Evolutionary conservation across 2,888 invertebrate species (phyloP).

Genomic region (Euclidia mi): DNA sequence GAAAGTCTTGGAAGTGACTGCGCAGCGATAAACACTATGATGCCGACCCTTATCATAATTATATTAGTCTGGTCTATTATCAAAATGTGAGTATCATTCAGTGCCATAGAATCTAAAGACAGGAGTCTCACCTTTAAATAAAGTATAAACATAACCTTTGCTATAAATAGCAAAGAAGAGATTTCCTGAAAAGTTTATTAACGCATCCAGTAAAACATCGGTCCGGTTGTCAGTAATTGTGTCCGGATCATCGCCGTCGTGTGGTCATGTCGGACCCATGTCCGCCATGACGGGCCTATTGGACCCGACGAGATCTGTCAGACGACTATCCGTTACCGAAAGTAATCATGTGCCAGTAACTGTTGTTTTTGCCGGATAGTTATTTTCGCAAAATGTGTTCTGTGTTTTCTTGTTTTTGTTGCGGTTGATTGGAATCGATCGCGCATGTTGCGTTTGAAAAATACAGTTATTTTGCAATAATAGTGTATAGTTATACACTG

Average conservation of each 20-base stretch:
- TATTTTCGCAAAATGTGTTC: conserved; percentile 1
- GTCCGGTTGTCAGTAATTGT: conserved; percentile 45
- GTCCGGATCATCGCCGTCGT: conserved; percentile 26
- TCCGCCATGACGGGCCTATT: conserved; percentile 40
- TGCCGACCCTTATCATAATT: too few species aligned
- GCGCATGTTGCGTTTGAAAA: too few species aligned
- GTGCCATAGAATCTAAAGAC: too few species aligned
- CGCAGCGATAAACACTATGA: too few species aligned
- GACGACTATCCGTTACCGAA: conserved; percentile 35
- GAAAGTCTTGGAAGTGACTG: too few species aligned
- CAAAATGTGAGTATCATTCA: too few species aligned
- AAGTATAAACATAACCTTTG: too few species aligned
- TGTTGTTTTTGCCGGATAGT: conserved; percentile 2
- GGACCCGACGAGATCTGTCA: conserved; percentile 49
- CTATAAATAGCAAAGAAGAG: too few species aligned
- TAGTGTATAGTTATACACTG: too few species aligned
- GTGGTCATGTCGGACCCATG: conserved; percentile 43
- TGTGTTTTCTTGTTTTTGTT: background rate
- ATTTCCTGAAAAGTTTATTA: conserved; percentile 15
- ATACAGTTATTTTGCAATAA: too few species aligned
- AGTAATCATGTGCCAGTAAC: conserved; percentile 45
- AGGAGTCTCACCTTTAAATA: too few species aligned
- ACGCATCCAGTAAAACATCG: conserved; percentile 34
- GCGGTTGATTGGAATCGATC: background rate
- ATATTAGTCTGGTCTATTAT: too few species aligned